Evolutionary conservation across 1,140 invertebrate genomes (phyloP), one percentile per base, ranked within the genome.

Genomic region (Mylabris phalerata): DNA sequence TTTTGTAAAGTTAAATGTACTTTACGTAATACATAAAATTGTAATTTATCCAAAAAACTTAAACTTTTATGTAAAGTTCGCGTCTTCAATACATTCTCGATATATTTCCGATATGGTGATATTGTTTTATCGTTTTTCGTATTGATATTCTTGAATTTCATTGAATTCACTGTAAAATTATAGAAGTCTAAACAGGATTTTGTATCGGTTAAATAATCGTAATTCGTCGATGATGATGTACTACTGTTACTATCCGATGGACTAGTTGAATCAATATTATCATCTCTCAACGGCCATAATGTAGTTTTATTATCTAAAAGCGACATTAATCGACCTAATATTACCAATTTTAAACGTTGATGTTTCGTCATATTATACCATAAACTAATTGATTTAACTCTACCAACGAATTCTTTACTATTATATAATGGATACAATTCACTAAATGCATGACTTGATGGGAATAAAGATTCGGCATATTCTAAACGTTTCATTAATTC

Each of bases 321-420:
- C 62, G 80, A 79, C 13, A 93, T 69, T 40, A 92, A 81, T 73
- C 86, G 86, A 1, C 88, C 88, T 54, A 95, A 71, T 58, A 90
- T 85, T 62, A 87, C 76, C 44, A 95, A 74, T 70, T 90, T 92
- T 24, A 93, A 78, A 60, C 88, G 82, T 72, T 92, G 84, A 68
- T 92, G 87, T 69, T 82, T 84, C 0, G 88, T 92, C 73, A 92
- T 88, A 72, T 94, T 96, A 68, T 89, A 90, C 92, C 92, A 96
- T 3, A 93, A 76, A 70, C 88, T 92, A 79, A 96, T 85, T 4
- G 90, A 86, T 70, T 82, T 88, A 4, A 90, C 79, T 64, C 84
- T 77, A 1, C 78, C 79, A 9, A 79, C 80, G 71, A 92, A 91
- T 52, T 82, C 77, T 24, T 77, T 67, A 60, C 81, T 82, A 58